phyloP scores from a whole-genome alignment of 2,797 vertebrate genomes.

The Clarias fuscus region DNA sequence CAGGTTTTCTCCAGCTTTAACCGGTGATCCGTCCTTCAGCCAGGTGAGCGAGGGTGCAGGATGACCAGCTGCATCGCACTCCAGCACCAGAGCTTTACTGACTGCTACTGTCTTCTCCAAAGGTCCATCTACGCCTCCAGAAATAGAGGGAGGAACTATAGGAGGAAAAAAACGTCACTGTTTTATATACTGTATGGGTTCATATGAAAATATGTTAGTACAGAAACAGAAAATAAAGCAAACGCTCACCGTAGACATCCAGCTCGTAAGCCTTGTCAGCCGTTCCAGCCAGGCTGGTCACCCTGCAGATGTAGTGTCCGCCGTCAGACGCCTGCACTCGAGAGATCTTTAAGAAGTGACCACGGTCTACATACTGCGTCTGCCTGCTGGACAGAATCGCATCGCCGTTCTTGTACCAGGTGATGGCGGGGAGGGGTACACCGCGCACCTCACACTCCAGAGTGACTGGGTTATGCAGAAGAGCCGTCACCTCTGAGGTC shows the following conservation, averaged over 20 bases:
- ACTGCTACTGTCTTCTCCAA: conserved; percentile 82
- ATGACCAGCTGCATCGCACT: conserved; percentile 88
- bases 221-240: background rate
- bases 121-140: conserved; percentile 70
- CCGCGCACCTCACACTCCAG: conserved; percentile 91
- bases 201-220: background rate
- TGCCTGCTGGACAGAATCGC: conserved; percentile 78
- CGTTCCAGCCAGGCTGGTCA: conserved; percentile 78
- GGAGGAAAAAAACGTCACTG: background rate
- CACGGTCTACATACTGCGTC: conserved; percentile 82
- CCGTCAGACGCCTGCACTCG: conserved; percentile 81
- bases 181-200: too few species aligned
- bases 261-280: conserved; percentile 84
- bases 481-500: conserved; percentile 78
- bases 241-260: conserved; percentile 85
- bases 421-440: conserved; percentile 82
- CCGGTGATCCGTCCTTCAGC: conserved; percentile 88
- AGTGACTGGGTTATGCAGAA: conserved; percentile 80
- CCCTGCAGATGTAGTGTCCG: conserved; percentile 83
- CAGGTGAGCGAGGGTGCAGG: conserved; percentile 89
- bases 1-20: conserved; percentile 75
- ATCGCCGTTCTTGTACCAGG: conserved; percentile 85
- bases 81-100: conserved; percentile 77
- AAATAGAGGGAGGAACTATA: conserved; percentile 89
- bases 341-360: conserved; percentile 87